Evolutionary conservation across 2,888 invertebrate genomes (phyloP).

Genomic region (Cacoxenus indagator): DNA sequence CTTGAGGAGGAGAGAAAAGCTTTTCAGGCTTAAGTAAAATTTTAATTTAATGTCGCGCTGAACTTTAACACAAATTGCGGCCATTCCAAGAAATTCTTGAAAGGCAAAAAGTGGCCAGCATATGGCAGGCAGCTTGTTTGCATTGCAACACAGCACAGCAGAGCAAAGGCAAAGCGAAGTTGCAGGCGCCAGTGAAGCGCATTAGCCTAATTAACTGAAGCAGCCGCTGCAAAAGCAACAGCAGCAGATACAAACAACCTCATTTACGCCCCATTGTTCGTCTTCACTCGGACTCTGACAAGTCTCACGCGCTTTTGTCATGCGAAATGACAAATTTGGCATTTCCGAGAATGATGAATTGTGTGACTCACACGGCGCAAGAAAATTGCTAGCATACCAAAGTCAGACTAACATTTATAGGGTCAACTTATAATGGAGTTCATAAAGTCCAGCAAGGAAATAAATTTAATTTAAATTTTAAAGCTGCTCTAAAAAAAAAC

Average conservation of each 20-base stretch:
- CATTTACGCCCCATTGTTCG: neutral
- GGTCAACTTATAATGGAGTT: slow-evolving; percentile 2
- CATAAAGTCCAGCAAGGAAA: slow-evolving; percentile 1
- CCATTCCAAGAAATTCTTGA: slow-evolving; percentile 1
- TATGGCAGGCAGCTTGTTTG: slow-evolving; percentile 19
- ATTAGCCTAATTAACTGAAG: slow-evolving; percentile 19
- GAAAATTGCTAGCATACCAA: neutral
- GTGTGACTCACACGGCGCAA: neutral
- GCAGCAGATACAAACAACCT: neutral
- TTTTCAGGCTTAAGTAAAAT: slow-evolving; percentile 4
- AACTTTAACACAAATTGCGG: neutral
- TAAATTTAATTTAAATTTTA: slow-evolving; percentile 15
- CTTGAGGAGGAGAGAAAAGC: neutral
- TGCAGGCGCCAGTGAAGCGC: slow-evolving; percentile 1
- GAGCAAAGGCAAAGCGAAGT: neutral
- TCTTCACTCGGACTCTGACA: neutral
- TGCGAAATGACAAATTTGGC: slow-evolving; percentile 17
- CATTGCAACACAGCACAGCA: neutral
- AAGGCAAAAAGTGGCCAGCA: neutral
- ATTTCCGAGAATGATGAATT: slow-evolving; percentile 15
- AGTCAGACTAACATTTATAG: neutral
- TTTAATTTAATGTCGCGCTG: slow-evolving; percentile 8
- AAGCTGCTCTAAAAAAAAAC: too few relatives aligned
- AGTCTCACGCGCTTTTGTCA: neutral
- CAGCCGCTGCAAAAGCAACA: neutral